Percentiles rank a stretch among this genome's conserved stretches.
phyloP scores from a whole-genome alignment of 2,797 vertebrate genomes.

The Enteromius afrohamiltoni region DNA sequence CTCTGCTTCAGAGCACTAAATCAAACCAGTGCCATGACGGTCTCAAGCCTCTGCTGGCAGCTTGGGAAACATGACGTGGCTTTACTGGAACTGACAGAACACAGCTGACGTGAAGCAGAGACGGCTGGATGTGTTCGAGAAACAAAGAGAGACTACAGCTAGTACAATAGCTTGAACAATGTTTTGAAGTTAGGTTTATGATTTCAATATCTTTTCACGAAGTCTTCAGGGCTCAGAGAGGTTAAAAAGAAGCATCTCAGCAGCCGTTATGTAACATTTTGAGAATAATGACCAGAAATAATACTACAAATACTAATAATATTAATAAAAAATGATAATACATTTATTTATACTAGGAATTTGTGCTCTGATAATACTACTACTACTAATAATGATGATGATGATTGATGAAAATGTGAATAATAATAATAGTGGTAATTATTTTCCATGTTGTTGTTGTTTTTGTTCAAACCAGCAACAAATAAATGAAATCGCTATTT shows the following conservation, averaged over 20 bases:
- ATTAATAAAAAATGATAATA: too few species aligned
- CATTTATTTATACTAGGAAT: too few species aligned
- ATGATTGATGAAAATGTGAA: background rate
- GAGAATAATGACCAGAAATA: background rate
- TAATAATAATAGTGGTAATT: background rate
- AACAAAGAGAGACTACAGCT: background rate
- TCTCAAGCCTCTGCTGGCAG: conserved; percentile 24
- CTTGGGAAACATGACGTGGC: conserved; percentile 37
- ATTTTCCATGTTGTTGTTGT: background rate
- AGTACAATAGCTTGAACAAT: background rate
- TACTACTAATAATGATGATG: background rate
- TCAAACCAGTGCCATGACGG: conserved; percentile 19
- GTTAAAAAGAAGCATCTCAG: background rate
- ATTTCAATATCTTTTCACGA: background rate
- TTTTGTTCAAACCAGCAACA: background rate
- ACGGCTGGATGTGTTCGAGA: background rate
- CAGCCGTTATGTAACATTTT: background rate
- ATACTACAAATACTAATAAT: too few species aligned
- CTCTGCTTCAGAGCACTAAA: conserved; percentile 40
- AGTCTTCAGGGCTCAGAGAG: background rate
- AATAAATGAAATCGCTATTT: background rate
- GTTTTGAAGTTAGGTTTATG: background rate
- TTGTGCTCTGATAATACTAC: too few species aligned
- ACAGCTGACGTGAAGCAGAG: conserved; percentile 29
- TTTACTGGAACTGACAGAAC: conserved; percentile 42